phyloP scores from a whole-genome alignment of 2,797 vertebrate species.

The Ciconia nigra region DNA sequence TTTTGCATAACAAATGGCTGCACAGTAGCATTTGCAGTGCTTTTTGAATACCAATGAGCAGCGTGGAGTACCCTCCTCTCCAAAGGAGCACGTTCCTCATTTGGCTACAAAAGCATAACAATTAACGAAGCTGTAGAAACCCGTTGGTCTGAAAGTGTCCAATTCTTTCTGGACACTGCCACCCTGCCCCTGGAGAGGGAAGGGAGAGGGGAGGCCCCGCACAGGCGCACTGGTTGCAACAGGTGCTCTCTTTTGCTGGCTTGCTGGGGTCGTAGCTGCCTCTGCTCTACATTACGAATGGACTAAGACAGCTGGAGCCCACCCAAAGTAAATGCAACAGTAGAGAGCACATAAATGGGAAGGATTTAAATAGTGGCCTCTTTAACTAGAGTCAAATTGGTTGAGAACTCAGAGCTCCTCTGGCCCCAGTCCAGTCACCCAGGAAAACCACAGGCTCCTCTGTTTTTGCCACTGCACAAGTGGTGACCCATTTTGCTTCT shows the following conservation, averaged over 20 bases:
- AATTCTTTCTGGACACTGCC: not conserved
- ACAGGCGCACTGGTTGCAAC: not conserved
- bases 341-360: slow-evolving; percentile 17
- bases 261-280: not conserved
- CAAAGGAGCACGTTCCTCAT: not conserved
- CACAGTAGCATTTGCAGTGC: slow-evolving; percentile 52
- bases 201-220: not conserved
- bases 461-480: not conserved
- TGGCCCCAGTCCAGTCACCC: not conserved
- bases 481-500: not conserved
- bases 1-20: slow-evolving; percentile 68
- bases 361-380: slow-evolving; percentile 43
- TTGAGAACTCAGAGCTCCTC: slow-evolving; percentile 1
- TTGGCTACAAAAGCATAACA: not conserved
- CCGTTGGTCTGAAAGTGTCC: not conserved
- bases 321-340: slow-evolving; percentile 49
- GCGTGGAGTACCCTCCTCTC: not conserved
- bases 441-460: not conserved
- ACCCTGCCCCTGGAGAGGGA: not conserved
- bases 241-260: not conserved
- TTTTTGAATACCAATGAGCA: slow-evolving; percentile 63
- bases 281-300: not conserved
- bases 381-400: slow-evolving; percentile 2
- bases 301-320: slow-evolving; percentile 34
- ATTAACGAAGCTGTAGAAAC: not conserved